phyloP scores from a whole-genome alignment of 2,888 invertebrate genomes.

The Microctonus brassicae region DNA sequence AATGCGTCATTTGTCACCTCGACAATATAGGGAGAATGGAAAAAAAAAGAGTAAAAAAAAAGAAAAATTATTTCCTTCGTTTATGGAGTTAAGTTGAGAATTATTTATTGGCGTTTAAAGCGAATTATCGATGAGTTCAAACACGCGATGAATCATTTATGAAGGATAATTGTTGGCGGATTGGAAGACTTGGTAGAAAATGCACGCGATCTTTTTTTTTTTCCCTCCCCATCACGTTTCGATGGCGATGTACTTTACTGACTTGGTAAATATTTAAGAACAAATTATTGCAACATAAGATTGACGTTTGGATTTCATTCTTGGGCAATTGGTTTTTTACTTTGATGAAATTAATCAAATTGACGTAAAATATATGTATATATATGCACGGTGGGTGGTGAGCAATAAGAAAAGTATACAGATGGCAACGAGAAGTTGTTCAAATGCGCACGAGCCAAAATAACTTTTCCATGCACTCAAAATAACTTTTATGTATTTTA shows the following conservation, averaged over 20 bases:
- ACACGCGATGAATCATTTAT: slow-evolving; percentile 40
- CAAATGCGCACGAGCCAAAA: background rate
- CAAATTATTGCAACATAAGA: background rate
- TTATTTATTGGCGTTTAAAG: background rate
- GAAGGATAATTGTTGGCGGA: slow-evolving; percentile 27
- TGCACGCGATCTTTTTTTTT: slow-evolving; percentile 38
- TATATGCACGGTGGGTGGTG: background rate
- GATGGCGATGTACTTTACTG: slow-evolving; percentile 28
- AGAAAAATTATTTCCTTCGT: background rate
- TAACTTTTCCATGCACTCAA: slow-evolving; percentile 7
- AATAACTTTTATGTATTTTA: background rate
- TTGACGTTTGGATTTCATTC: background rate
- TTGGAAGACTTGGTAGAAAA: background rate
- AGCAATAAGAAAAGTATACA: background rate
- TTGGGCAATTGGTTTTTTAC: background rate
- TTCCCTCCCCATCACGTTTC: slow-evolving; percentile 22
- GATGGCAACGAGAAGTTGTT: background rate
- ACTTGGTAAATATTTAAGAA: slow-evolving; percentile 40
- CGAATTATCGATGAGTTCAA: background rate
- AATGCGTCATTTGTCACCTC: slow-evolving; percentile 13
- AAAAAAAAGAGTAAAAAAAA: too few species aligned
- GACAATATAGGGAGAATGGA: background rate
- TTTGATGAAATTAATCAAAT: background rate
- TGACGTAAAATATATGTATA: background rate
- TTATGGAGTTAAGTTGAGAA: background rate